Evolutionary conservation across 2,888 invertebrate species (phyloP).

Genomic region (Harmothoe impar): DNA sequence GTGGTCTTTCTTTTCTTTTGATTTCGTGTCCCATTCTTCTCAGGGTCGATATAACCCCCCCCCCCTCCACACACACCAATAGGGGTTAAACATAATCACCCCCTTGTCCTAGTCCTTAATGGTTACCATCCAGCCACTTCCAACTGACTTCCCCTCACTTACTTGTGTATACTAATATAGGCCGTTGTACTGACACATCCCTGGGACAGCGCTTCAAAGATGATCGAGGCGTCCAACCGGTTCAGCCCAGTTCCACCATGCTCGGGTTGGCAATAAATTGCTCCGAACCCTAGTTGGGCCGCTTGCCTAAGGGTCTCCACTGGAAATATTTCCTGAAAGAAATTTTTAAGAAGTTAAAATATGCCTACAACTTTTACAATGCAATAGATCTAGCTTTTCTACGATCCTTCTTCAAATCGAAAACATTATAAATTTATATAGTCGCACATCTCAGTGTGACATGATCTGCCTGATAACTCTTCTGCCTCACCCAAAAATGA

Average conservation of each 20-base stretch:
- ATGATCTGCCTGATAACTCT: too few species aligned
- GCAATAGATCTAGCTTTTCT: not conserved
- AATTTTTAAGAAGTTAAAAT: not conserved
- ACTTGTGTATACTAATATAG: slow-evolving; percentile 86
- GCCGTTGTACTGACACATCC: slow-evolving; percentile 86
- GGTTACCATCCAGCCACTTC: too few species aligned
- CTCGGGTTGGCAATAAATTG: slow-evolving; percentile 85
- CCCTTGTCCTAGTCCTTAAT: too few species aligned
- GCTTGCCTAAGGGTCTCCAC: slow-evolving; percentile 85
- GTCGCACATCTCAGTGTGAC: too few species aligned
- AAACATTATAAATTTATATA: slow-evolving; percentile 40
- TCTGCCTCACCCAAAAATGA: too few species aligned
- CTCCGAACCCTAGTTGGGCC: slow-evolving; percentile 86
- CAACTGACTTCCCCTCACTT: slow-evolving; percentile 68
- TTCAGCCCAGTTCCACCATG: slow-evolving; percentile 85
- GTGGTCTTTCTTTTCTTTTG: too few species aligned
- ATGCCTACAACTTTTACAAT: not conserved
- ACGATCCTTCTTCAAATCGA: too few species aligned
- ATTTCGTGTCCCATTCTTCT: too few species aligned
- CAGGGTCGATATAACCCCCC: too few species aligned
- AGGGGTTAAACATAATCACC: too few species aligned
- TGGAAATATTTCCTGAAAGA: slow-evolving; percentile 85
- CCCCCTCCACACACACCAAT: too few species aligned
- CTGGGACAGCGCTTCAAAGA: slow-evolving; percentile 86
- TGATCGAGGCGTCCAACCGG: slow-evolving; percentile 85